Percentiles rank a stretch among this genome's conserved stretches.
These are phyloP conservation scores for Furnarius figulus DNA, from an alignment of 2,113 vertebrate genomes.

Conservation along the genomic window DNA sequence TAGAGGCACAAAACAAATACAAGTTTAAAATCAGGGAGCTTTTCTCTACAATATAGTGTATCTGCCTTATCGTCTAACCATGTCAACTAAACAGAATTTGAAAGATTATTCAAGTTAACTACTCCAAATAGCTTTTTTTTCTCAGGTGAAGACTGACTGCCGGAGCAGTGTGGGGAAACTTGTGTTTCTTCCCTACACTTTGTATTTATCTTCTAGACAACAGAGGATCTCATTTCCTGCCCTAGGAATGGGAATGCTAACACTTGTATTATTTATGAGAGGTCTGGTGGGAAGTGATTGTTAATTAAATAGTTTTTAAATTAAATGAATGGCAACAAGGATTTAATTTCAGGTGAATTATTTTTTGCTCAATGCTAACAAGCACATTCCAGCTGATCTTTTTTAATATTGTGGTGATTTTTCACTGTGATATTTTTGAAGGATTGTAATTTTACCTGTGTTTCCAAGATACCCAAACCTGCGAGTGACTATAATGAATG, in stretches of 20 bases:
- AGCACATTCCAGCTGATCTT: neutral
- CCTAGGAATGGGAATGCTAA: neutral
- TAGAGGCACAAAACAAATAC: neutral
- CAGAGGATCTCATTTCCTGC: neutral
- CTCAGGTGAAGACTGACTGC: neutral
- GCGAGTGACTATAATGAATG: slow-evolving; percentile 15
- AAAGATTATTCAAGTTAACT: neutral
- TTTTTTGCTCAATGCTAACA: neutral
- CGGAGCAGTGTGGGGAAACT: neutral
- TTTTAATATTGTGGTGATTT: slow-evolving; percentile 44
- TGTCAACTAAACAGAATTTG: neutral
- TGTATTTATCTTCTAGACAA: neutral
- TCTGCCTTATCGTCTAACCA: neutral
- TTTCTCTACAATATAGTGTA: neutral
- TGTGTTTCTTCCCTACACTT: neutral
- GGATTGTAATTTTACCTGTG: slow-evolving; percentile 13
- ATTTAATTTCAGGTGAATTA: slow-evolving; percentile 48
- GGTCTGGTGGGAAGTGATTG: neutral
- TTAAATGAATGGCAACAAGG: slow-evolving; percentile 5
- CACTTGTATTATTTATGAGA: neutral
- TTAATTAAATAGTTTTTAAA: slow-evolving; percentile 20
- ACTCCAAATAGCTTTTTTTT: neutral
- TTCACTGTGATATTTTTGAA: slow-evolving; percentile 48
- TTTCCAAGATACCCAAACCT: slow-evolving; percentile 1
- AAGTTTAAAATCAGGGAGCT: neutral